Base-by-base conservation (phyloP, 1,140 invertebrate species). In the Anoplophora glabripennis region DNA sequence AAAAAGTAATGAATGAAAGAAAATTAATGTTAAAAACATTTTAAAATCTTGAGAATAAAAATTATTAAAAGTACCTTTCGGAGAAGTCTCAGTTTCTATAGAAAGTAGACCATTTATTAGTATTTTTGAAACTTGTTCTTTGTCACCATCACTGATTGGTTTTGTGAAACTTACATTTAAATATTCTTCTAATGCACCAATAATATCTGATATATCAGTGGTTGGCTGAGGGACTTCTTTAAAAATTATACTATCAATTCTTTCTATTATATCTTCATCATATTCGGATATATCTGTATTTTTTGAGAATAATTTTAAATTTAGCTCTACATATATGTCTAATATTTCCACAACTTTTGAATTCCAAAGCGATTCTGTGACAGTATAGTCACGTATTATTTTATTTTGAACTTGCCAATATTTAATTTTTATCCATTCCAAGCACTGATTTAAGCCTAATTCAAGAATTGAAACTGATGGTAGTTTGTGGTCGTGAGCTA, bases 361-460 rank as follows among this genome's bases (percentile, higher is more conserved):
- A 33, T 8, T 5, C 15, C n/a, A 34, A 21, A 36, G 11, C 8
- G 42, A 51, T 44, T 52, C 41, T 47, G 42, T 36, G 45, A 55
- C 42, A 42, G 33, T 11, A 54, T 55, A 63, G 55, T 65, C 53
- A 38, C 46, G 11, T 10, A 63, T 57, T 12, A 52, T 52, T 15
- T 53, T 38, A 45, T 59, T 54, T 52, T 70, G 65, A 10, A 57
- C 33, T 17, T 67, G 47, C 72, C 72, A 73, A 59, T 73, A 73
- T 45, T 71, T 67, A n/a, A 58, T 47, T 37, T 69, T 63, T 4
- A 73, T 37, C 72, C 72, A 73, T 15, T 67, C 35, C 18, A 73
- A 64, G 46, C 67, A 70, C 54, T 63, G 61, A 36, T 65, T 57
- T 21, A 73, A 47, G 8, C 61, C 64, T 37, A 56, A 45, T 51